phyloP scores from a whole-genome alignment of 2,888 invertebrate species.

The Athalia rosae region DNA sequence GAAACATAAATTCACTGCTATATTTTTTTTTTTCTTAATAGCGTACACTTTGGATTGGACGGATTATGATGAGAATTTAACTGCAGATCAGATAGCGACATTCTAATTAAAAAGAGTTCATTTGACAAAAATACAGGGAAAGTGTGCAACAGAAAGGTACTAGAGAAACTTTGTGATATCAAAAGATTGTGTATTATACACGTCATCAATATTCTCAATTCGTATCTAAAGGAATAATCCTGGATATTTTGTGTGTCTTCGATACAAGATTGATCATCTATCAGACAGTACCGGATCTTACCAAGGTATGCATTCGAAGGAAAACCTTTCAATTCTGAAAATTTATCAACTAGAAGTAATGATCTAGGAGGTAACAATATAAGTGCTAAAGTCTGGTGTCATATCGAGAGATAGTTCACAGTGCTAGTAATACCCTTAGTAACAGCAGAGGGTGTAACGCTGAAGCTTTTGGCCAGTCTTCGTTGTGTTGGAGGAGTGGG shows the following conservation, averaged over 20 bases:
- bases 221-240: too few relatives aligned
- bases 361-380: slow-evolving; percentile 5
- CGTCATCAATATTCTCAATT: neutral
- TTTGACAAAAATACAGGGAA: slow-evolving; percentile 22
- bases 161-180: slow-evolving; percentile 33
- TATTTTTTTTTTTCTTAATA: too few relatives aligned
- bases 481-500: slow-evolving; percentile 91
- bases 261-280: too few relatives aligned
- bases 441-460: slow-evolving; percentile 85
- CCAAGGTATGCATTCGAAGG: neutral
- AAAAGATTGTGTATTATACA: slow-evolving; percentile 35
- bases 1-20: neutral
- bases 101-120: slow-evolving; percentile 42
- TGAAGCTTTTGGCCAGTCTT: slow-evolving; percentile 93
- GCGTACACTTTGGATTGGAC: too few relatives aligned
- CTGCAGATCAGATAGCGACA: too few relatives aligned
- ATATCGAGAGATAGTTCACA: slow-evolving; percentile 30
- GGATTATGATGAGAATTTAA: too few relatives aligned
- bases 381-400: neutral
- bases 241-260: too few relatives aligned
- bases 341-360: neutral
- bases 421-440: slow-evolving; percentile 76
- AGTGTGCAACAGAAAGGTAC: slow-evolving; percentile 9
- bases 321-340: neutral
- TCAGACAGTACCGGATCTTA: too few relatives aligned